Conservation (phyloP, 2,888 invertebrate genomes). For the Cataglyphis altisquamis region DNA sequence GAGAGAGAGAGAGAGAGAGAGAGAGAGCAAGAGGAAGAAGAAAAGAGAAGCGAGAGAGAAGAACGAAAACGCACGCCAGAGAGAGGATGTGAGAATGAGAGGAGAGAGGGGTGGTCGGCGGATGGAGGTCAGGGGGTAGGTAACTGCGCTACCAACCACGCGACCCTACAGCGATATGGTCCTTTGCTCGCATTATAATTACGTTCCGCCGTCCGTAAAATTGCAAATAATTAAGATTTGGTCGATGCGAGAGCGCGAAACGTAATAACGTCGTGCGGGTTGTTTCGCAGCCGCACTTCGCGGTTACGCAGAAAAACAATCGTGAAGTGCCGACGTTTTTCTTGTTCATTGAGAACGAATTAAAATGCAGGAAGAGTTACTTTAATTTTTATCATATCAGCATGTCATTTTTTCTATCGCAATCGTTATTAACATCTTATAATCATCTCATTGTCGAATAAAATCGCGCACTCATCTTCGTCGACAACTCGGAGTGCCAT, state of each 20-base stretch:
- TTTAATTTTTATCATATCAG: neutral
- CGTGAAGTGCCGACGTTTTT: slow-evolving; percentile 17
- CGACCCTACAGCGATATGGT: slow-evolving; percentile 80
- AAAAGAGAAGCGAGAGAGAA: slow-evolving; percentile 45
- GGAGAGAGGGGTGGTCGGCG: slow-evolving; percentile 62
- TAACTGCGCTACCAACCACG: slow-evolving; percentile 77
- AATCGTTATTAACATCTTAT: neutral
- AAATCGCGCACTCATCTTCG: neutral
- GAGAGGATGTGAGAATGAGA: slow-evolving; percentile 38
- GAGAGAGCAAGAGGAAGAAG: slow-evolving; percentile 37
- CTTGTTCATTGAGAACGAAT: slow-evolving; percentile 24
- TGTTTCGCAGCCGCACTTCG: slow-evolving; percentile 50
- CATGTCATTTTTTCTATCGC: neutral
- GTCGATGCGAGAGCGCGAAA: slow-evolving; percentile 80
- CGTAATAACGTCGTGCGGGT: slow-evolving; percentile 61
- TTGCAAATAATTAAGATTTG: slow-evolving; percentile 84
- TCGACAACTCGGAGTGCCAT: neutral
- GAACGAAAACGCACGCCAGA: slow-evolving; percentile 40
- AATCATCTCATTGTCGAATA: neutral
- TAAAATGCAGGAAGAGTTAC: neutral
- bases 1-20: slow-evolving; percentile 62
- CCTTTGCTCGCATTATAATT: slow-evolving; percentile 83
- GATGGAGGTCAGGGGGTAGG: slow-evolving; percentile 78
- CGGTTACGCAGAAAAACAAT: slow-evolving; percentile 32
- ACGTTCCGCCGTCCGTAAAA: slow-evolving; percentile 82